phyloP scores from a whole-genome alignment of 2,797 vertebrate genomes.

The Dryobates pubescens region DNA sequence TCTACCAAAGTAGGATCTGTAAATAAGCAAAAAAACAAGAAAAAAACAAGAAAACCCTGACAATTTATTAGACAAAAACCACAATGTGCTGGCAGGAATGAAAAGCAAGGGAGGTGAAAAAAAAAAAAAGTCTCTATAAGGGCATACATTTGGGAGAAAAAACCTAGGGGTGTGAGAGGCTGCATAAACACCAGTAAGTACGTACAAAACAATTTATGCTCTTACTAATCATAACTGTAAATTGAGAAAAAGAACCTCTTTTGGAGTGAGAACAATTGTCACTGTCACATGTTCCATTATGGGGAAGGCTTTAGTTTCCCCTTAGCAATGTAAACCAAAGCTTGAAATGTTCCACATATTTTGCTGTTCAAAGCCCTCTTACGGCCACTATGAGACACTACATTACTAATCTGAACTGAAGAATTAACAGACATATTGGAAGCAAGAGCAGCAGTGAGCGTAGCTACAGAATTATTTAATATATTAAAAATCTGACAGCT shows the following conservation, averaged over 20 bases:
- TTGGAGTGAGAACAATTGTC: slow-evolving; percentile 8
- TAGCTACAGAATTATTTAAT: background rate
- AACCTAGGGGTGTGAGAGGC: background rate
- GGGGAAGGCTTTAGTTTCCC: slow-evolving; percentile 40
- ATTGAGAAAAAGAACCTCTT: background rate
- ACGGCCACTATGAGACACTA: background rate
- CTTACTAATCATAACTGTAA: slow-evolving; percentile 4
- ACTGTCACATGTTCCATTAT: slow-evolving; percentile 22
- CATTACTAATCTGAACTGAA: background rate
- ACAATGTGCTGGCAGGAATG: background rate
- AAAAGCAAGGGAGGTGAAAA: background rate
- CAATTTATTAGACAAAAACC: background rate
- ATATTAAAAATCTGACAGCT: background rate
- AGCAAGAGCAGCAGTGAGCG: background rate
- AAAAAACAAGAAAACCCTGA: too few species aligned
- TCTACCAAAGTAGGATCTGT: background rate
- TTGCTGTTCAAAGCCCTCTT: slow-evolving; percentile 35
- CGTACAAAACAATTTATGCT: background rate
- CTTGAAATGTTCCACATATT: background rate
- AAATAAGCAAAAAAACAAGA: background rate
- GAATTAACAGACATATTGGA: background rate
- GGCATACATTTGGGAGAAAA: accelerated
- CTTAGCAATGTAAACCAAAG: background rate
- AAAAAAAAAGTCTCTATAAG: background rate
- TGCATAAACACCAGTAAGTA: background rate